Conservation (phyloP, 2,888 invertebrate genomes). For the Bibio marci region DNA sequence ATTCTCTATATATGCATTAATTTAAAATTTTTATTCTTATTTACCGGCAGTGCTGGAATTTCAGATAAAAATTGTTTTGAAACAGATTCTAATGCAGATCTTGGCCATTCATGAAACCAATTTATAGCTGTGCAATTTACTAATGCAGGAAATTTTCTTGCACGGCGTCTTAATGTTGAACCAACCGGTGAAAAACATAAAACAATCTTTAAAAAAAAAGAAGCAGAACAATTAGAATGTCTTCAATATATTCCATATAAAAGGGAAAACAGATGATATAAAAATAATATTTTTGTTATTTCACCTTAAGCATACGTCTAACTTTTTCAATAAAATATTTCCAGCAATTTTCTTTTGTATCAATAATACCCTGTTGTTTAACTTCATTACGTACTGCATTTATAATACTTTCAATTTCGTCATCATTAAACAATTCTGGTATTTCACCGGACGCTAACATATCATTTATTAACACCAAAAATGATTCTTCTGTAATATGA, state of each 20-base stretch:
- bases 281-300: background rate
- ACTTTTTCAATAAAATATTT: conserved; percentile 85
- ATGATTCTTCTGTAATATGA: conserved; percentile 79
- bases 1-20: background rate
- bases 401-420: conserved; percentile 76
- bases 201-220: conserved; percentile 35
- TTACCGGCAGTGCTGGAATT: conserved; percentile 54
- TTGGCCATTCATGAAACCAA: conserved; percentile 97
- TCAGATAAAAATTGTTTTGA: conserved; percentile 69
- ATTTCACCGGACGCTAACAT: conserved; percentile 89
- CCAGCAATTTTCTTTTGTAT: conserved; percentile 90
- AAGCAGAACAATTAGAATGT: background rate
- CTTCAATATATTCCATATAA: background rate
- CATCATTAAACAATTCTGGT: conserved; percentile 76
- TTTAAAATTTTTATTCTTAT: background rate
- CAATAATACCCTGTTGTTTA: conserved; percentile 64
- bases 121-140: conserved; percentile 86
- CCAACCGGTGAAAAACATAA: conserved; percentile 96
- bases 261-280: background rate
- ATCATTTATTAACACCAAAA: conserved; percentile 83
- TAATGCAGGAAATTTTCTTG: conserved; percentile 85
- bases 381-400: conserved; percentile 62
- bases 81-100: conserved; percentile 78
- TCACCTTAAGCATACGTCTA: conserved; percentile 50
- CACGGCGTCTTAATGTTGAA: conserved; percentile 65